Evolutionary conservation across 2,888 invertebrate genomes (phyloP), one percentile per base, ranked within the genome.

Genomic region (Cheilosia vernalis): DNA sequence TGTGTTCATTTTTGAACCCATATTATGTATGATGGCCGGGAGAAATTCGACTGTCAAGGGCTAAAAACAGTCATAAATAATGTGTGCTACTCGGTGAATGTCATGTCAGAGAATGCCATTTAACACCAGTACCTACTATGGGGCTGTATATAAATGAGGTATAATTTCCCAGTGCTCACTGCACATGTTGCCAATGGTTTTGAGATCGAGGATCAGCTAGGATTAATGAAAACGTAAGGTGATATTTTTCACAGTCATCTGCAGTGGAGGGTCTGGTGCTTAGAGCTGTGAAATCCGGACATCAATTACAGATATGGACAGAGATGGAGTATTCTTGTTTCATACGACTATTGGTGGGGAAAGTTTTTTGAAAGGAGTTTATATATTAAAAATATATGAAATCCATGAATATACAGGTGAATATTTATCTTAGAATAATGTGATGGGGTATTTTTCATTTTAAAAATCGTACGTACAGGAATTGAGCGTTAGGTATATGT

Each of bases 1-100:
- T 76, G 56, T 70, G 84, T 80, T 76, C 76, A 72, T 76, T 81
- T 85, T 72, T 66, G 80, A 85, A 73, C 73, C 58, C 69, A 67
- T 83, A 61, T 67, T 30, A 30, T 30, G 30, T 67, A 63, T 67
- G 66, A 81, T 49, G 67, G 61, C 30, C 51, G 44, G 66, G 61
- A 72, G 69, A 61, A 66, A 70, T 66, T 37, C 42, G 10, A 84
- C 79, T 84, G 83, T 79, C 79, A 64, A 66, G 80, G 84, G 81
- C 81, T 85, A 85, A 85, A 81, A 85, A 85, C 85, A 72, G 70
- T 85, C 85, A 85, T 81, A 85, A 85, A 85, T 85, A 81, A 81
- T 85, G 81, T 85, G 81, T 49, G 76, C 72, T 67, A 58, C 24
- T 76, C 60, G 76, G 64, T 61, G 70, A 37, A 63, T 85, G 80